A percentile compares a stretch with the other conserved stretches of the same genome.
phyloP scores from a whole-genome alignment of 1,140 invertebrate genomes.

The Drosophila nannoptera region DNA sequence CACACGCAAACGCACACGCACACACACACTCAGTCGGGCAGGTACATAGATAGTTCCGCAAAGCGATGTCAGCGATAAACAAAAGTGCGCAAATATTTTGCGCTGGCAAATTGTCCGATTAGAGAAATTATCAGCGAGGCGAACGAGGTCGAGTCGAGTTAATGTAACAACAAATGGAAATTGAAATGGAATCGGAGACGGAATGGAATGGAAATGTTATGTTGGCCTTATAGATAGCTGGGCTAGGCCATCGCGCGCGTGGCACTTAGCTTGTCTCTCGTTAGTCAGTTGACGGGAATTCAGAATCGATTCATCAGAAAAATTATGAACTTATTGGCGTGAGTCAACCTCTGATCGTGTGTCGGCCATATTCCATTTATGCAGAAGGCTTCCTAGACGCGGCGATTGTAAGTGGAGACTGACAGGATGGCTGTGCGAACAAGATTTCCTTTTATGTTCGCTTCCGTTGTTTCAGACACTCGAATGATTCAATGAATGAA shows the following conservation, averaged over 20 bases:
- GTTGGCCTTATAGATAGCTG: conserved; percentile 35
- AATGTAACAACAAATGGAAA: conserved; percentile 38
- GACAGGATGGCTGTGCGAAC: conserved; percentile 33
- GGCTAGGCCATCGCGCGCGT: background rate
- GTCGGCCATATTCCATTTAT: conserved; percentile 1
- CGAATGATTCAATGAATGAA: conserved; percentile 22
- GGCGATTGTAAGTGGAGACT: conserved; percentile 25
- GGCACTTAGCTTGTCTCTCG: background rate
- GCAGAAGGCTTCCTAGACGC: conserved; percentile 22
- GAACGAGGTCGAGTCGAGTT: conserved; percentile 37
- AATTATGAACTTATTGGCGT: background rate
- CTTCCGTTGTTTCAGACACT: conserved; percentile 40
- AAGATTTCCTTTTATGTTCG: conserved; percentile 23
- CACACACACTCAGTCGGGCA: background rate
- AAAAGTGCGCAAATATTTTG: conserved; percentile 45
- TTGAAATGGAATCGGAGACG: too few relatives aligned
- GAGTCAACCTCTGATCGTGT: conserved; percentile 18
- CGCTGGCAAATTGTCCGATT: conserved; percentile 57
- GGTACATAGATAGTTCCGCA: conserved; percentile 57
- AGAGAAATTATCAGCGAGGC: conserved; percentile 57
- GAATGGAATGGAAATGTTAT: conserved; percentile 55
- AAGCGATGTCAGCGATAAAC: conserved; percentile 51
- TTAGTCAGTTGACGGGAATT: conserved; percentile 29
- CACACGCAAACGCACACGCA: background rate
- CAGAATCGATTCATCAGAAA: background rate